Base-by-base conservation (phyloP, 2,797 vertebrate species). In the Neoniphon sammara region DNA sequence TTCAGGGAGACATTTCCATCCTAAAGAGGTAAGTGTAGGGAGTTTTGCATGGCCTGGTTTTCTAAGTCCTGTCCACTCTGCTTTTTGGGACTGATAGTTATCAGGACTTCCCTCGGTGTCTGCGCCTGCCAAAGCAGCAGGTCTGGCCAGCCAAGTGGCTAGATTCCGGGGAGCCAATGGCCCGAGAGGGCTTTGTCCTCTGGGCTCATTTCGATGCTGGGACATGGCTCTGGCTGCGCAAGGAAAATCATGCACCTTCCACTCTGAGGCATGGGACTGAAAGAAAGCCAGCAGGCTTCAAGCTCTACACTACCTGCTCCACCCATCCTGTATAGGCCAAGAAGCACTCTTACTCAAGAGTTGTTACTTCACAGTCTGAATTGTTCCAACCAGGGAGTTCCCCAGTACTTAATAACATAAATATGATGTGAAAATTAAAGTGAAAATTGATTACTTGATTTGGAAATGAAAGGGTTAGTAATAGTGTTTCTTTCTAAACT, bases 81-180 rank as follows among this genome's bases (percentile, higher is more conserved):
- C 44, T 68, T 77, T 75, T 79, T 57, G 39, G 70, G 55, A 44
- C 57, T 55, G 78, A 73, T 84, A 56, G 70, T 86, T 77, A 71
- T 84, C 72, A 80, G 83, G 83, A 81, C 76, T 84, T 85, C 57
- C 66, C 54, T 83, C 78, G 80, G 75, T 71, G 57, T 78, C 77
- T 73, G 25, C 14, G 58, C 60, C 80, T 87, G 82, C 85, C 82
- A 88, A 87, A 90, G 85, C 78, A 85, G 78, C 70, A 83, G 75
- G 72, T 60, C 66, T 56, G 80, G 49, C 58, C 79, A 83, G 87
- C 88, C 84, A 88, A 93, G 87, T 79, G 69, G 81, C 62, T 71
- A 80, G 88, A 94, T 94, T 93, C 91, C 86, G 57, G 74, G 73
- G 81, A 93, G 85, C 83, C 87, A 93, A 81, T 87, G 82, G 87